Evolutionary conservation across 2,113 vertebrate genomes (phyloP).

Genomic region (Progne subis): DNA sequence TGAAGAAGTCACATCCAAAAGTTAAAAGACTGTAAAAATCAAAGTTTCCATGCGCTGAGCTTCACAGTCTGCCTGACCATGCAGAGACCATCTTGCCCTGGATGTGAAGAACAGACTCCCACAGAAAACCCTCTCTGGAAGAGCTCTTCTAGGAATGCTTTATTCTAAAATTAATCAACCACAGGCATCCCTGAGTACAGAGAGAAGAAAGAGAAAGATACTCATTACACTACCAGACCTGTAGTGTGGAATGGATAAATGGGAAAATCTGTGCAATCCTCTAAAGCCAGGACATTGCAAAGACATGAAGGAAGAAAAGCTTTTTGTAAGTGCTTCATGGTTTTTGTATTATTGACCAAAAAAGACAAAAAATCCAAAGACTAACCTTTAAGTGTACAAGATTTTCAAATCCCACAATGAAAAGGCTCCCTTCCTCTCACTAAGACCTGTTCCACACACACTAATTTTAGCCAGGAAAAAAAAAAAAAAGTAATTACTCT

Average conservation of each 20-base stretch:
- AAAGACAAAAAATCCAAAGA: background rate
- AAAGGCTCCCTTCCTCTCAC: background rate
- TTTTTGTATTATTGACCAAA: background rate
- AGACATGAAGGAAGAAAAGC: background rate
- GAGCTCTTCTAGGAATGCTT: constrained; percentile 5
- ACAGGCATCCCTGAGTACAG: background rate
- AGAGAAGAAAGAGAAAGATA: background rate
- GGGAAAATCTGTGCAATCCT: background rate
- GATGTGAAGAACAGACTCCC: background rate
- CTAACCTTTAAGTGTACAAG: background rate
- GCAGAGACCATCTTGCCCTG: constrained; percentile 15
- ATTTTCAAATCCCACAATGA: background rate
- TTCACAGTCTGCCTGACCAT: background rate
- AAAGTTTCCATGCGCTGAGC: background rate
- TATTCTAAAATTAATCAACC: constrained; percentile 54
- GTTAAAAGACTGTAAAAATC: constrained; percentile 37
- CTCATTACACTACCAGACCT: constrained; percentile 12
- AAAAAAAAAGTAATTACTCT: background rate
- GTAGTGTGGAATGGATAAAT: background rate
- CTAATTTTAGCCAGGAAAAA: background rate
- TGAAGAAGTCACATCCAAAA: constrained; percentile 26
- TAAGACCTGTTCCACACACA: background rate
- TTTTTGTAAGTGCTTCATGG: background rate
- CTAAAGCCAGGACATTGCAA: background rate
- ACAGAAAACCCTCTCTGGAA: background rate